Evolutionary conservation across 2,113 vertebrate genomes (phyloP).

Genomic region (Agapornis roseicollis): DNA sequence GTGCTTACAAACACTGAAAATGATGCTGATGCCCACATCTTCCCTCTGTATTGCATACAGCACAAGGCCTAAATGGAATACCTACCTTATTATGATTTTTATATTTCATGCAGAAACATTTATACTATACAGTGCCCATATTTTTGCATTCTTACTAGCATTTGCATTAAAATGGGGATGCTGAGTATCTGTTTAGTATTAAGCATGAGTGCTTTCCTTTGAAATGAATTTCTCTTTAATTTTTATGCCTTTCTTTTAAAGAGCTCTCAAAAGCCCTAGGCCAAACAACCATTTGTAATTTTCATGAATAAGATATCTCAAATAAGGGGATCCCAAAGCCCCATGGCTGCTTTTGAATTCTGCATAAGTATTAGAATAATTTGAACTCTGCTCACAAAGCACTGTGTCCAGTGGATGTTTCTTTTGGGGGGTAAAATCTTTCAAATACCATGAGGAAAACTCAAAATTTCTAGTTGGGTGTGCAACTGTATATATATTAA

Average conservation of each 20-base stretch:
- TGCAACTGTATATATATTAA: not conserved
- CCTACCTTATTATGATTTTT: not conserved
- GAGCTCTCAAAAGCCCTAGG: not conserved
- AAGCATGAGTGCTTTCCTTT: not conserved
- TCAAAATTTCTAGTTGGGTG: not conserved
- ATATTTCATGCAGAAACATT: not conserved
- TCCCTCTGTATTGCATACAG: not conserved
- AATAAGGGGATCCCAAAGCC: not conserved
- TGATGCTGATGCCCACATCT: not conserved
- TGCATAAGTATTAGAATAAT: not conserved
- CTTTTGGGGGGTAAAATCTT: not conserved
- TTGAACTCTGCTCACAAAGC: not conserved
- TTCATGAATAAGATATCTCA: not conserved
- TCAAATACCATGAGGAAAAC: not conserved
- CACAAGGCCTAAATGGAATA: not conserved
- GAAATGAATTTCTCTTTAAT: slow-evolving; percentile 10
- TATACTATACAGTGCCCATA: not conserved
- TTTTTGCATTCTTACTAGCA: not conserved
- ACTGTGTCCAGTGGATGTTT: not conserved
- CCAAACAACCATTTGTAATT: slow-evolving; percentile 19
- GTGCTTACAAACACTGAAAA: not conserved
- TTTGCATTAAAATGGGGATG: not conserved
- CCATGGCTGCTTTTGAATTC: not conserved
- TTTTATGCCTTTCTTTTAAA: slow-evolving; percentile 4
- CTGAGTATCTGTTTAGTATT: slow-evolving; percentile 21